Conservation (phyloP, 2,888 invertebrate genomes). For the Bembecia ichneumoniformis region DNA sequence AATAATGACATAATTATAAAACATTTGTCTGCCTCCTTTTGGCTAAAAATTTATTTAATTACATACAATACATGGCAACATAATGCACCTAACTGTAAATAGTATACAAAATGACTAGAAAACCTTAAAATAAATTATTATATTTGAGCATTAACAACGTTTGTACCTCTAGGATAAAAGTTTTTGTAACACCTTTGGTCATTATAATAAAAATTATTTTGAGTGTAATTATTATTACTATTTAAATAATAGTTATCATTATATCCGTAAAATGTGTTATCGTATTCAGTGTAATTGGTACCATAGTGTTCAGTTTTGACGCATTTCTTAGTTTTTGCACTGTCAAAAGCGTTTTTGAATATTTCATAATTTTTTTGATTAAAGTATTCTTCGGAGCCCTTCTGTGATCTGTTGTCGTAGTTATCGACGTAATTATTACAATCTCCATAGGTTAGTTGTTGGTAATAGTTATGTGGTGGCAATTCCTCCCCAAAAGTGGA, state of each 20-base stretch:
- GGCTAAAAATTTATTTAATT: too few species aligned
- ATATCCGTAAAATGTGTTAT: conserved; percentile 32
- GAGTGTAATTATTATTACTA: conserved; percentile 34
- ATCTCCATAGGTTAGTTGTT: conserved; percentile 28
- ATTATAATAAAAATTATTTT: conserved; percentile 44
- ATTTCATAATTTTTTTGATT: conserved; percentile 71
- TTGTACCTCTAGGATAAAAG: conserved; percentile 45
- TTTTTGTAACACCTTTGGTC: conserved; percentile 56
- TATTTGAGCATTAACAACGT: conserved; percentile 56
- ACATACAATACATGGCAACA: too few species aligned
- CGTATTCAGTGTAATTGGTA: conserved; percentile 27
- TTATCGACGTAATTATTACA: conserved; percentile 24
- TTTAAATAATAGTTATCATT: conserved; percentile 40
- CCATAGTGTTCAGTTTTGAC: conserved; percentile 33
- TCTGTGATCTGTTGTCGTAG: conserved; percentile 17
- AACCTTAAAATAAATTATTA: conserved; percentile 15
- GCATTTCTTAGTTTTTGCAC: conserved; percentile 38
- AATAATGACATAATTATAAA: too few species aligned
- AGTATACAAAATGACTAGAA: conserved; percentile 21
- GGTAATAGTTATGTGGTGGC: conserved; percentile 34
- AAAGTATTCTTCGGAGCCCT: conserved; percentile 44
- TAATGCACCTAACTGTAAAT: conserved; percentile 2
- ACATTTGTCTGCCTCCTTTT: too few species aligned
- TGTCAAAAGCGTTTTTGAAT: conserved; percentile 73
- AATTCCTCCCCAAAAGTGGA: conserved; percentile 48